Percentiles rank a stretch among this genome's conserved stretches.
Conservation (phyloP, 2,888 invertebrate species). For the Galeopsomyia nigrocyanea region DNA sequence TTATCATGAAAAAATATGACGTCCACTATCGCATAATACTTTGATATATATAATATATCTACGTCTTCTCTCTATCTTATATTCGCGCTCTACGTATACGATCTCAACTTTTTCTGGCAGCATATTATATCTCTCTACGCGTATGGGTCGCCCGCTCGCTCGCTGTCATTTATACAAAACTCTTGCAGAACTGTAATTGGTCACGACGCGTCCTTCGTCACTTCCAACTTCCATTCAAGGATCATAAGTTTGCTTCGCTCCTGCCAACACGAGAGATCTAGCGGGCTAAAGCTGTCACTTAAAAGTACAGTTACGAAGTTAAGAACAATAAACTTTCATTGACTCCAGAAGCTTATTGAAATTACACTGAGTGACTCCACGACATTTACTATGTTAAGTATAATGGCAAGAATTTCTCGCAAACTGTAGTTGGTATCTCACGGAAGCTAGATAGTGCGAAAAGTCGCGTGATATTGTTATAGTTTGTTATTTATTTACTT, state of each 20-base stretch:
- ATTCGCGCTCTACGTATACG: slow-evolving; percentile 68
- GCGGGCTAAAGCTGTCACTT: slow-evolving; percentile 12
- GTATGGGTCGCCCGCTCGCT: background rate
- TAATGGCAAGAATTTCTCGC: slow-evolving; percentile 6
- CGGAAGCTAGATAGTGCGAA: slow-evolving; percentile 7
- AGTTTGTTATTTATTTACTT: background rate
- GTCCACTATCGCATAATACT: slow-evolving; percentile 2
- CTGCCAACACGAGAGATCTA: background rate
- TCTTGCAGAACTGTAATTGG: slow-evolving; percentile 42
- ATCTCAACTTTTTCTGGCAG: slow-evolving; percentile 1
- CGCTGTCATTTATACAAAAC: slow-evolving; percentile 1
- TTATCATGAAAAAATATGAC: slow-evolving; percentile 47
- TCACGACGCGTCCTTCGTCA: slow-evolving; percentile 30
- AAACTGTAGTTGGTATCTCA: slow-evolving; percentile 9
- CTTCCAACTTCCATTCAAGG: slow-evolving; percentile 11
- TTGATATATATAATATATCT: too few species aligned
- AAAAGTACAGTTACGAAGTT: slow-evolving; percentile 25
- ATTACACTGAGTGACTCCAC: slow-evolving; percentile 10
- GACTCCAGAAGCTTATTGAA: slow-evolving; percentile 12
- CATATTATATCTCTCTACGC: background rate
- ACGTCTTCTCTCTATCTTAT: slow-evolving; percentile 64
- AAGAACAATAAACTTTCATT: slow-evolving; percentile 1
- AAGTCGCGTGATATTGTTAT: slow-evolving; percentile 17
- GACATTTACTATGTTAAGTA: slow-evolving; percentile 23
- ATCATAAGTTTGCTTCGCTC: slow-evolving; percentile 29